These are phyloP conservation scores for Nomada goodeniana DNA, from an alignment of 2,888 invertebrate species.

Conservation along the genomic window DNA sequence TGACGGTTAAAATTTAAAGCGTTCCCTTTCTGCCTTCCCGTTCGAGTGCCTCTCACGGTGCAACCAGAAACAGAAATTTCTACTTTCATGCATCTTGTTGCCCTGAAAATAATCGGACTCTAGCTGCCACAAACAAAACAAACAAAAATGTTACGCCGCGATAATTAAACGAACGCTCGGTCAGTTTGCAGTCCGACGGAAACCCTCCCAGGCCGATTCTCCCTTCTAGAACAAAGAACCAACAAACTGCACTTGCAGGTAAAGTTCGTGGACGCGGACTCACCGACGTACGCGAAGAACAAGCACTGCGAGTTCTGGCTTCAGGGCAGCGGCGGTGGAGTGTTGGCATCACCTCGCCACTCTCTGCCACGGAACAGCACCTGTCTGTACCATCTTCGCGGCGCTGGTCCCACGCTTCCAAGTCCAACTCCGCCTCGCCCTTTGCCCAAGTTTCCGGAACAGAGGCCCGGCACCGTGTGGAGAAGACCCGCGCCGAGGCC, in stretches of 20 bases:
- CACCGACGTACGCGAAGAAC: constrained; percentile 93
- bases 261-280: constrained; percentile 93
- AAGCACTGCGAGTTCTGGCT: constrained; percentile 96
- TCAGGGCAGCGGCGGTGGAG: constrained; percentile 91
- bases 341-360: constrained; percentile 93
- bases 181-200: neutral
- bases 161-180: too few relatives aligned
- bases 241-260: constrained; percentile 85
- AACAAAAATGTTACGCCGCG: too few relatives aligned
- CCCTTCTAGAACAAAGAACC: neutral
- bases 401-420: constrained; percentile 85
- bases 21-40: too few relatives aligned
- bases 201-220: neutral
- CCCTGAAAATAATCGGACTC: too few relatives aligned
- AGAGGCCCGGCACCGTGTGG: constrained; percentile 84
- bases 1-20: too few relatives aligned
- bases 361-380: constrained; percentile 95
- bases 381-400: constrained; percentile 93
- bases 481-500: constrained; percentile 85
- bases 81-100: too few relatives aligned
- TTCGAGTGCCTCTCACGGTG: too few relatives aligned
- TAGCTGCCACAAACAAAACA: too few relatives aligned
- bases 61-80: too few relatives aligned
- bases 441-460: constrained; percentile 82
- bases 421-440: constrained; percentile 85